Conservation (phyloP, 2,888 invertebrate species). For the Dione juno region DNA sequence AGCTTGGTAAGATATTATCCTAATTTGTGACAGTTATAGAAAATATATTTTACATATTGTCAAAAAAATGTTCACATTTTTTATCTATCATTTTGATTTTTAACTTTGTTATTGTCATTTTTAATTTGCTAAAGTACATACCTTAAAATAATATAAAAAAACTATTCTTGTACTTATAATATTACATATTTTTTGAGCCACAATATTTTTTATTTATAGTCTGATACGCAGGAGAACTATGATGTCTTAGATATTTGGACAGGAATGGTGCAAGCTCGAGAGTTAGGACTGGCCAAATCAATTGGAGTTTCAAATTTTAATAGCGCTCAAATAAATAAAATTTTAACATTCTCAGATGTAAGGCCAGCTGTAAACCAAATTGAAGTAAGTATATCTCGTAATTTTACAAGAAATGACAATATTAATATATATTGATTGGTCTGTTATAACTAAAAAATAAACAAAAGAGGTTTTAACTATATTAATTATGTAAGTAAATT, state of each 20-base stretch:
- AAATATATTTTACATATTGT: too few species aligned
- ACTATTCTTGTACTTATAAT: neutral
- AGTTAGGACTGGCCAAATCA: conserved; percentile 85
- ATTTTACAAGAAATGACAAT: too few species aligned
- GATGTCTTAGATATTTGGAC: conserved; percentile 84
- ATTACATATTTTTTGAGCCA: neutral
- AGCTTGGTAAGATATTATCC: neutral
- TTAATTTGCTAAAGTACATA: too few species aligned
- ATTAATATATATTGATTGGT: too few species aligned
- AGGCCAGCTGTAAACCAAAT: conserved; percentile 85
- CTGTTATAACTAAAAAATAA: too few species aligned
- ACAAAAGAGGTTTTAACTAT: too few species aligned
- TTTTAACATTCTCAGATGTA: conserved; percentile 81
- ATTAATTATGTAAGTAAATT: conserved; percentile 32
- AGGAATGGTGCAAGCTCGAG: conserved; percentile 87
- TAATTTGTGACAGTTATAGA: too few species aligned
- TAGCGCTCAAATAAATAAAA: conserved; percentile 85
- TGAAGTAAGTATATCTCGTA: conserved; percentile 55
- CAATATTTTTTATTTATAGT: conserved; percentile 6
- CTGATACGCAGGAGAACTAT: neutral
- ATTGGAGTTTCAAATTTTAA: conserved; percentile 92
- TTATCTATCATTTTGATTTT: too few species aligned
- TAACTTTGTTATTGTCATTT: too few species aligned
- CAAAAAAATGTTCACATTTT: too few species aligned
- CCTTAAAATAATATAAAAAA: too few species aligned